Conservation (phyloP, 2,797 vertebrate genomes). For the Silurus aristotelis region DNA sequence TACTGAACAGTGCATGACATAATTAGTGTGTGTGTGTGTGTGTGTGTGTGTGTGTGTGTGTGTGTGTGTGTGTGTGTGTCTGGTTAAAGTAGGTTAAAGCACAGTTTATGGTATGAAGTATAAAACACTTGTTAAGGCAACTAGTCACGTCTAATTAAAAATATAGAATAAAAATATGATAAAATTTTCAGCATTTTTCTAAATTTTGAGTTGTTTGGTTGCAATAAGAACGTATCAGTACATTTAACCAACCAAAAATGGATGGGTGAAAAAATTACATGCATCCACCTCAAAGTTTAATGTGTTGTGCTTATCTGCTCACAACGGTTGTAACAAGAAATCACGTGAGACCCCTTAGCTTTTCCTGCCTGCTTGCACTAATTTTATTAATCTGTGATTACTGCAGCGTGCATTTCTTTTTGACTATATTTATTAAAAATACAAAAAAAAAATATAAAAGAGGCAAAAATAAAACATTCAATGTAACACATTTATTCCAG, state of each 20-base stretch:
- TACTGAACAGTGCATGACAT: neutral
- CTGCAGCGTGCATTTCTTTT: no score
- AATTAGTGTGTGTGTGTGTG: no score
- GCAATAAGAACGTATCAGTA: neutral
- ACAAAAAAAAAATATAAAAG: no score
- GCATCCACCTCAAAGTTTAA: neutral
- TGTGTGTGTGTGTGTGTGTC: no score
- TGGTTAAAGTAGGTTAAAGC: neutral
- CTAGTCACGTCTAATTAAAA: neutral
- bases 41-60: no score
- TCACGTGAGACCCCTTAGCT: neutral
- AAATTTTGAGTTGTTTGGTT: neutral
- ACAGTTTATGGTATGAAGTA: neutral
- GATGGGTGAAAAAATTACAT: neutral
- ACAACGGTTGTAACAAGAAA: no score
- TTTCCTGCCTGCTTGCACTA: neutral
- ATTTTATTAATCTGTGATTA: no score
- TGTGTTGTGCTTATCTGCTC: neutral
- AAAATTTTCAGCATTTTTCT: neutral
- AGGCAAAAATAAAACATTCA: no score
- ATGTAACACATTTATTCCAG: no score
- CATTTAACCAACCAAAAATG: neutral
- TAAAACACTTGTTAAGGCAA: neutral
- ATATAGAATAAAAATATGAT: neutral
- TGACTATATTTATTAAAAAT: no score